A percentile compares a stretch with the other conserved stretches of the same genome.
These are phyloP conservation scores for Gopherus evgoodei DNA, from an alignment of 2,113 vertebrate genomes.

Conservation along the genomic window DNA sequence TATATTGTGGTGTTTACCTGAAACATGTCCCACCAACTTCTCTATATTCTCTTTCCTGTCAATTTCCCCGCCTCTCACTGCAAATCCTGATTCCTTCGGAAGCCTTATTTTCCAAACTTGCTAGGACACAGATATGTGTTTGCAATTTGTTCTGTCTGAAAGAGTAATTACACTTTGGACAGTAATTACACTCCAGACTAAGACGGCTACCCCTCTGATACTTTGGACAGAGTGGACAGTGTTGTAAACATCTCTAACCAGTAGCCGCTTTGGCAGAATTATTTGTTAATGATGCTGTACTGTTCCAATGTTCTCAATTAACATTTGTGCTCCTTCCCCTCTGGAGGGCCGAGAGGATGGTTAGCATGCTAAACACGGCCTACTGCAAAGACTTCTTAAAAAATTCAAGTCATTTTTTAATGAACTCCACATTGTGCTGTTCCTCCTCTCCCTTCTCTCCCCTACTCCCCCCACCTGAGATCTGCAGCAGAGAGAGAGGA, in stretches of 20 bases:
- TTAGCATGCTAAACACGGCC: background rate
- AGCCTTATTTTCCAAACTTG: background rate
- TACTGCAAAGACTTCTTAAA: background rate
- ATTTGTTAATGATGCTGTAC: background rate
- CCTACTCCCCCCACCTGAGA: background rate
- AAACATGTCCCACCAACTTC: background rate
- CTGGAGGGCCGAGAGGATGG: background rate
- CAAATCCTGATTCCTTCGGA: background rate
- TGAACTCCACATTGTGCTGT: slow-evolving; percentile 1
- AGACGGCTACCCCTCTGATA: no score
- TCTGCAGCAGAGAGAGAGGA: slow-evolving; percentile 9
- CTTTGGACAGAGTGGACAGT: background rate
- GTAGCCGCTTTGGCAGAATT: background rate
- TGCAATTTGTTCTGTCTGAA: background rate
- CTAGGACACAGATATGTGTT: background rate
- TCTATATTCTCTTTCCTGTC: background rate
- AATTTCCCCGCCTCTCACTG: background rate
- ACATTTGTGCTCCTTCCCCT: background rate
- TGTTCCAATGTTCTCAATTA: background rate
- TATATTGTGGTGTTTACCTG: background rate
- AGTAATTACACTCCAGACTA: background rate
- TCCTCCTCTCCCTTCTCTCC: background rate
- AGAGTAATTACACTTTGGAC: background rate
- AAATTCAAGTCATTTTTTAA: background rate
- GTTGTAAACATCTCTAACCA: background rate